A percentile compares a stretch with the other conserved stretches of the same genome.
These are phyloP conservation scores for Diplodus puntazzo DNA, from an alignment of 2,797 vertebrate genomes.

Conservation along the genomic window DNA sequence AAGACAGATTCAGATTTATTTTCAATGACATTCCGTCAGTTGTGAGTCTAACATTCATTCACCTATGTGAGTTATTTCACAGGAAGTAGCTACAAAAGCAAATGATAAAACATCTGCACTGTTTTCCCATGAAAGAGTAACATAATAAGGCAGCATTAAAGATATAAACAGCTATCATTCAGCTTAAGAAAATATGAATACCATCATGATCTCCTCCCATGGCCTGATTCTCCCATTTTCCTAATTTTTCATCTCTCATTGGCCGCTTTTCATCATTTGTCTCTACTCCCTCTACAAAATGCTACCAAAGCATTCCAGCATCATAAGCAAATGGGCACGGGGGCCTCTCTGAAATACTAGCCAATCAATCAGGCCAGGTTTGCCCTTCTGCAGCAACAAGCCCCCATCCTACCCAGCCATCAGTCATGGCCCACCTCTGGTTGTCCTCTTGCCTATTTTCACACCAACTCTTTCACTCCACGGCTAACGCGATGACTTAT, in stretches of 20 bases:
- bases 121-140: slow-evolving; percentile 10
- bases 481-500: slow-evolving; percentile 80
- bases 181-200: slow-evolving; percentile 39
- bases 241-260: slow-evolving; percentile 36
- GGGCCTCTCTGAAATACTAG: slow-evolving; percentile 65
- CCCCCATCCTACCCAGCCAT: slow-evolving; percentile 73
- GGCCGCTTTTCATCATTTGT: slow-evolving; percentile 45
- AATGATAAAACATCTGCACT: slow-evolving; percentile 22
- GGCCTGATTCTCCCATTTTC: slow-evolving; percentile 18
- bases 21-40: neutral
- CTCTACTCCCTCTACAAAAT: slow-evolving; percentile 44
- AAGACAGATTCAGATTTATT: neutral
- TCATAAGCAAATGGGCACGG: slow-evolving; percentile 66
- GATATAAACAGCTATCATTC: slow-evolving; percentile 21
- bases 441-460: slow-evolving; percentile 81
- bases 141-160: slow-evolving; percentile 28
- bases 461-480: slow-evolving; percentile 77
- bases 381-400: slow-evolving; percentile 83
- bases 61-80: slow-evolving; percentile 40
- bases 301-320: slow-evolving; percentile 55
- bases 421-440: slow-evolving; percentile 79
- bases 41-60: neutral
- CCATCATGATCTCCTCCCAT: slow-evolving; percentile 18
- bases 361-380: slow-evolving; percentile 82
- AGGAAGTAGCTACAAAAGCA: neutral